Percentiles rank a stretch among this genome's conserved stretches.
These are phyloP conservation scores for Dasypus novemcinctus DNA, from an alignment of 2,113 vertebrate species.

Conservation along the genomic window DNA sequence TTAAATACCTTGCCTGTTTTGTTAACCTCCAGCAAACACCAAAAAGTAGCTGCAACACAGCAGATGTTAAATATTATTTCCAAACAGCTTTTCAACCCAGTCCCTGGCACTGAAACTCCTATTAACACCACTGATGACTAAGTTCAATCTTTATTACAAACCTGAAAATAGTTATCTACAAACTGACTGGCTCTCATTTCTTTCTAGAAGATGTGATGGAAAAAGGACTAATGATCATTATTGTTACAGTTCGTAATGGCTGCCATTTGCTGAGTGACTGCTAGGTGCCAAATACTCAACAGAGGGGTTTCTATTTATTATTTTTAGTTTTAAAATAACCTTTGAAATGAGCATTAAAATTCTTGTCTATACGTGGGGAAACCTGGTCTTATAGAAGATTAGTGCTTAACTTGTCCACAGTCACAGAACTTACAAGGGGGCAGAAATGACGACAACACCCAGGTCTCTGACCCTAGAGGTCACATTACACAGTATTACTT, in stretches of 20 bases:
- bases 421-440: background rate
- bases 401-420: too few species aligned
- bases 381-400: too few species aligned
- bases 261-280: background rate
- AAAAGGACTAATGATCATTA: background rate
- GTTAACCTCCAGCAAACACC: background rate
- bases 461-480: background rate
- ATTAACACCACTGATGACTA: background rate
- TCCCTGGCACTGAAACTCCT: background rate
- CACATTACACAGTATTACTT: background rate
- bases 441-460: background rate
- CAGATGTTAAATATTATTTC: background rate
- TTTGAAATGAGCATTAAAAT: background rate
- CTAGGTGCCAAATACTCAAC: background rate
- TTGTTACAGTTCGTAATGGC: background rate
- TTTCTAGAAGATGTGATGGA: background rate
- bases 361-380: background rate
- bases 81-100: constrained; percentile 24
- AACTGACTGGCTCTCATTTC: background rate
- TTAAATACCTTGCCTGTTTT: background rate
- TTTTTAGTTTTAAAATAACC: constrained; percentile 26
- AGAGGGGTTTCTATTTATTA: background rate
- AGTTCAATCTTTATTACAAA: background rate
- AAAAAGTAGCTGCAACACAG: background rate
- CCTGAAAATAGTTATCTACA: background rate